These are phyloP conservation scores for Hyposoter dolosus DNA, from an alignment of 2,888 invertebrate genomes.

Conservation along the genomic window DNA sequence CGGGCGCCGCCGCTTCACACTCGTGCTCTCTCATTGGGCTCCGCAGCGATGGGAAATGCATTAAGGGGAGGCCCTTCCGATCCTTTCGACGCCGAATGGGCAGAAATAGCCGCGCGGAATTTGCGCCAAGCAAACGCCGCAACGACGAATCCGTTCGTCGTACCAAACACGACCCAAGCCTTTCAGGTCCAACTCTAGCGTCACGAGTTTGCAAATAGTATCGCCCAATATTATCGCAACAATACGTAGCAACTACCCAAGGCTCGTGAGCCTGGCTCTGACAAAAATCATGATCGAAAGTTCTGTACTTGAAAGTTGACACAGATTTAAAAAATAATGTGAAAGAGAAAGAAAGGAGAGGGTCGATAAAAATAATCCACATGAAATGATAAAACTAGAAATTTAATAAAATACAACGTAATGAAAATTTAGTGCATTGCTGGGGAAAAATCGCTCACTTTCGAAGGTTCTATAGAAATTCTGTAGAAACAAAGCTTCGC, in stretches of 20 bases:
- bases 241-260: slow-evolving; percentile 77
- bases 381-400: slow-evolving; percentile 16
- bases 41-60: slow-evolving; percentile 81
- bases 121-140: slow-evolving; percentile 82
- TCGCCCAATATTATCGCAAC: slow-evolving; percentile 80
- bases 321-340: neutral
- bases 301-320: slow-evolving; percentile 66
- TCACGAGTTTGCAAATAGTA: slow-evolving; percentile 80
- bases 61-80: slow-evolving; percentile 85
- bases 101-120: slow-evolving; percentile 87
- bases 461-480: neutral
- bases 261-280: slow-evolving; percentile 66
- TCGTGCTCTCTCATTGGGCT: slow-evolving; percentile 86
- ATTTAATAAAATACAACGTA: neutral
- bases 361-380: neutral
- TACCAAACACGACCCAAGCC: slow-evolving; percentile 86
- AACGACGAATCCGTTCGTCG: slow-evolving; percentile 88
- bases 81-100: slow-evolving; percentile 95
- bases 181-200: slow-evolving; percentile 88
- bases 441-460: neutral
- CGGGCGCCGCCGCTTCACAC: slow-evolving; percentile 86
- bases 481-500: neutral
- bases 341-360: neutral
- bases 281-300: slow-evolving; percentile 71
- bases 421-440: slow-evolving; percentile 3